Evolutionary conservation across 1,140 invertebrate species (phyloP).

Genomic region (Caenorhabditis latens): DNA sequence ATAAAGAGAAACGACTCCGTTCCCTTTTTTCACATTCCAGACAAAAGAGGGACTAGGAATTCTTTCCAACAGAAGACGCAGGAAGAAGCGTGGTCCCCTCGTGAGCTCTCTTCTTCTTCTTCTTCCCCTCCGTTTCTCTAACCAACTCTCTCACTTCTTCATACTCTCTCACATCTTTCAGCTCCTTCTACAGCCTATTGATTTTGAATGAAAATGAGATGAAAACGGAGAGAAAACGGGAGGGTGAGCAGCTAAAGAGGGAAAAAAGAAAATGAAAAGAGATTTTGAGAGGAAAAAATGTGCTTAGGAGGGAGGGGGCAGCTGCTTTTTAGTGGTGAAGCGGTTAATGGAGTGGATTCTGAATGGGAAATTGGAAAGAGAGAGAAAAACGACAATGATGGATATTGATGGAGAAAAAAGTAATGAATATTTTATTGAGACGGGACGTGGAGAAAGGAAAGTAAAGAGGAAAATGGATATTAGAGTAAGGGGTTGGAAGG

Average conservation of each 20-base stretch:
- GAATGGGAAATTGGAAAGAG: background rate
- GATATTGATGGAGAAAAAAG: background rate
- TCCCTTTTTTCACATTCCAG: background rate
- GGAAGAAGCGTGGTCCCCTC: background rate
- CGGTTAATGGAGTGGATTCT: background rate
- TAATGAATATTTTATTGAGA: constrained; percentile 31
- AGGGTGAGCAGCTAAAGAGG: background rate
- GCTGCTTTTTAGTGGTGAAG: constrained; percentile 27
- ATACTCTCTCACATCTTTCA: background rate
- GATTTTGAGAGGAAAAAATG: background rate
- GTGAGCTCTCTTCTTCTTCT: background rate
- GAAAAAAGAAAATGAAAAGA: background rate
- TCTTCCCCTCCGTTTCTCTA: constrained; percentile 3
- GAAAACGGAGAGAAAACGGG: background rate
- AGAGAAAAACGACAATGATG: background rate
- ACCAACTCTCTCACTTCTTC: background rate
- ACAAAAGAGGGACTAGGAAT: background rate
- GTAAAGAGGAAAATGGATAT: too few relatives aligned
- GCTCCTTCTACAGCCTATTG: constrained; percentile 27
- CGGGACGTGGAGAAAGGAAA: background rate
- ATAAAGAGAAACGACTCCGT: too few relatives aligned
- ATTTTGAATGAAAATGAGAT: background rate
- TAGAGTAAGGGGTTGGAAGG: background rate
- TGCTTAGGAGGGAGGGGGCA: background rate
- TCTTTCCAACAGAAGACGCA: background rate